Evolutionary conservation across 2,113 vertebrate genomes (phyloP).

Genomic region (Tragelaphus buxtoni): DNA sequence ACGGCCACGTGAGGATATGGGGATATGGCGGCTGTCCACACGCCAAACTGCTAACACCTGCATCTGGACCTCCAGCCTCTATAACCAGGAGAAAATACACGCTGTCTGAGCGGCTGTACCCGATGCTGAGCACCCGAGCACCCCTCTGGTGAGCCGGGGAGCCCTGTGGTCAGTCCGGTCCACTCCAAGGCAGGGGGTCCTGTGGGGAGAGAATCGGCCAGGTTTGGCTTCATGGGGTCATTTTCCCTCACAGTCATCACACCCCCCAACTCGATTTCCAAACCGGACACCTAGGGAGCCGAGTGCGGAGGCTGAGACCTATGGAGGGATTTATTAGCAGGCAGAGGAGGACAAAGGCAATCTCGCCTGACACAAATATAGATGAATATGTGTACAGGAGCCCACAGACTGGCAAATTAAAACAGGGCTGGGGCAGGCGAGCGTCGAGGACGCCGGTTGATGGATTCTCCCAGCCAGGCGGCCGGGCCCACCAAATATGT

Average conservation of each 20-base stretch:
- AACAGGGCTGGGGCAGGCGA: constrained; percentile 46
- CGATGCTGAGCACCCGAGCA: neutral
- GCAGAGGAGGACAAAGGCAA: constrained; percentile 68
- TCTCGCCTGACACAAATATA: constrained; percentile 75
- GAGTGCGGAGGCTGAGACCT: neutral
- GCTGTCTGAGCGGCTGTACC: fast-evolving
- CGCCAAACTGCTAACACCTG: neutral
- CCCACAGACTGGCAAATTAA: constrained; percentile 78
- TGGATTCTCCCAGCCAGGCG: constrained; percentile 76
- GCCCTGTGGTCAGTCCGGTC: neutral
- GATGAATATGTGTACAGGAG: constrained; percentile 67
- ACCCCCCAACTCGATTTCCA: neutral
- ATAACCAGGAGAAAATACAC: fast-evolving
- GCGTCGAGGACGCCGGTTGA: constrained; percentile 64
- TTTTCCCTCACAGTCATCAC: neutral
- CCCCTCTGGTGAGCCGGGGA: no score
- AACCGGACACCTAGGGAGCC: neutral
- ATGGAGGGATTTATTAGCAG: constrained; percentile 40
- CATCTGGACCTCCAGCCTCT: neutral
- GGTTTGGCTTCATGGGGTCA: neutral
- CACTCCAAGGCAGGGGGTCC: neutral
- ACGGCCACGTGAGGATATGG: fast-evolving
- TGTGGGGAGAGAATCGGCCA: neutral
- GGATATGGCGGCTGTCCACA: fast-evolving
- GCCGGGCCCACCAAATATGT: constrained; percentile 75